Evolutionary conservation across 2,888 invertebrate genomes (phyloP).

Genomic region (Linnaemya vulpina): DNA sequence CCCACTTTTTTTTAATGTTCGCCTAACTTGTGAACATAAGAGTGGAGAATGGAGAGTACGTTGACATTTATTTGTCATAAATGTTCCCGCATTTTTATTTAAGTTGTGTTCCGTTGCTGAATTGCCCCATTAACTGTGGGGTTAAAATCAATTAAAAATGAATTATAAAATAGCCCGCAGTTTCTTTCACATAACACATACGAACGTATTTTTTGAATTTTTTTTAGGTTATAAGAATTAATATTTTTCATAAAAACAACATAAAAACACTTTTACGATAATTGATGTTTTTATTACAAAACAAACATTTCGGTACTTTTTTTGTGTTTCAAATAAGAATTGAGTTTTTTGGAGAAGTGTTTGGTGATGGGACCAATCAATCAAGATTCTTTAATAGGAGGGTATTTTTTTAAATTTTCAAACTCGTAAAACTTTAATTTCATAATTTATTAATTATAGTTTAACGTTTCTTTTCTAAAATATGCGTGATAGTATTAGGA

Average conservation of each 20-base stretch:
- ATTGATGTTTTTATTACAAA: conserved; percentile 23
- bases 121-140: conserved; percentile 21
- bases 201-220: background rate
- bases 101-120: background rate
- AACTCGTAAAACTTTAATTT: conserved; percentile 16
- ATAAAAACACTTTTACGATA: background rate
- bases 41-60: no score
- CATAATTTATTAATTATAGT: background rate
- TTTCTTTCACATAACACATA: conserved; percentile 62
- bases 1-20: background rate
- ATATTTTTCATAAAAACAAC: background rate
- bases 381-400: conserved; percentile 24
- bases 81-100: no score
- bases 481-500: background rate
- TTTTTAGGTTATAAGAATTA: conserved; percentile 1
- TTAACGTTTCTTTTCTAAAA: background rate
- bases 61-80: no score
- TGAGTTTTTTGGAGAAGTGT: conserved; percentile 28
- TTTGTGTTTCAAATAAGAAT: conserved; percentile 49
- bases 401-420: background rate
- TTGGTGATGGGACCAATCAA: conserved; percentile 30
- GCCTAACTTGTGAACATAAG: no score
- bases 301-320: conserved; percentile 4
- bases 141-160: conserved; percentile 49
- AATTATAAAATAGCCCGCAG: conserved; percentile 74